phyloP scores from a whole-genome alignment of 1,140 invertebrate genomes.

The Mizuhopecten yessoensis region DNA sequence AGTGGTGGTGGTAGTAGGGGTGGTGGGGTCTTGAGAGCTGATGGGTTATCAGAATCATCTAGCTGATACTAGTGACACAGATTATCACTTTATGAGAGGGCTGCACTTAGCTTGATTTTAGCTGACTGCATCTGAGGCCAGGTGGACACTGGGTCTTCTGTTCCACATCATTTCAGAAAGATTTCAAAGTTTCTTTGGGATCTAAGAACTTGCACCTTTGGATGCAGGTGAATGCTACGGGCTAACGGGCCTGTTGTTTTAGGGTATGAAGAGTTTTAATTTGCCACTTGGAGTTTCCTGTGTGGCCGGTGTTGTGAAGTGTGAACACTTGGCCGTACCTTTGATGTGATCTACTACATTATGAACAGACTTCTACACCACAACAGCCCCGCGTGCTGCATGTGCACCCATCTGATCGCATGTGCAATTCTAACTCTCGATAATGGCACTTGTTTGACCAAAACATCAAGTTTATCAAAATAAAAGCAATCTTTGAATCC shows the following conservation, averaged over 20 bases:
- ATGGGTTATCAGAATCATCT: neutral
- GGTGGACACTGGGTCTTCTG: neutral
- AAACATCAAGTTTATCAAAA: neutral
- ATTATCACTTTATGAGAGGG: slow-evolving; percentile 1
- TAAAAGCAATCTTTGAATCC: slow-evolving; percentile 11
- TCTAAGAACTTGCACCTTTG: neutral
- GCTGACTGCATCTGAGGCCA: neutral
- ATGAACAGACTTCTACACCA: neutral
- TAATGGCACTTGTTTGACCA: slow-evolving; percentile 39
- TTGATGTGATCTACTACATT: neutral
- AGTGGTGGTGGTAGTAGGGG: no score
- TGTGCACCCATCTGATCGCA: no score
- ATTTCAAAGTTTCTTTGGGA: neutral
- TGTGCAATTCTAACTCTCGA: neutral
- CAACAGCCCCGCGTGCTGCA: neutral
- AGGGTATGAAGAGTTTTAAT: neutral
- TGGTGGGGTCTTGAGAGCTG: neutral
- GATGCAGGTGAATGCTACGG: neutral
- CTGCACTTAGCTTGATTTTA: neutral
- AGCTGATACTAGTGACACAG: neutral
- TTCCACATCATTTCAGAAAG: no score
- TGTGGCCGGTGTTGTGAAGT: neutral
- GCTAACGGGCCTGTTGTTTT: neutral
- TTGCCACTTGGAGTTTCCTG: slow-evolving; percentile 23
- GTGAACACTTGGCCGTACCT: neutral